Conservation (phyloP, 2,113 vertebrate genomes). For the Peromyscus californicus region DNA sequence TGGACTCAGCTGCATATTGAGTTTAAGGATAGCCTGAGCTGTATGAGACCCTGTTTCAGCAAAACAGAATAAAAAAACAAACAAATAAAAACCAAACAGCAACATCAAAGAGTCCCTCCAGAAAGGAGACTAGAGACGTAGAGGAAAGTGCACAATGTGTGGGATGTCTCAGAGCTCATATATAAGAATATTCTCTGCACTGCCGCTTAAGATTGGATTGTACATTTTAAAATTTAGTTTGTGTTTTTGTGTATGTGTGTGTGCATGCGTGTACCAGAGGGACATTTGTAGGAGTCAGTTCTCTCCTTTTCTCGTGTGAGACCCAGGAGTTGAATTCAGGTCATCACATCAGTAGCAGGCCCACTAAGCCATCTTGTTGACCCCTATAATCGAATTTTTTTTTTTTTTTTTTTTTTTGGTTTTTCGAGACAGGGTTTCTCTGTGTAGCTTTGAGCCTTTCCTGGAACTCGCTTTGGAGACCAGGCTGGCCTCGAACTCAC, state of each 20-base stretch:
- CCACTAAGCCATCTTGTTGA: neutral
- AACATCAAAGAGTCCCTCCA: neutral
- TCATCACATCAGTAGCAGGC: too few relatives aligned
- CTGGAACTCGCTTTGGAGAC: too few relatives aligned
- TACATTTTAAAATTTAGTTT: neutral
- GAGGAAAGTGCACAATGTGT: neutral
- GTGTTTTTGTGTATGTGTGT: neutral
- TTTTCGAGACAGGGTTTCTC: too few relatives aligned
- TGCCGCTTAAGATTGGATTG: neutral
- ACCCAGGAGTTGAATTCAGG: neutral
- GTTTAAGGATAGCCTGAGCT: neutral
- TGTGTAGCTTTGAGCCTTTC: too few relatives aligned
- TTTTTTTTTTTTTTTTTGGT: constrained; percentile 50
- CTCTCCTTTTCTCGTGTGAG: neutral
- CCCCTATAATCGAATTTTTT: neutral
- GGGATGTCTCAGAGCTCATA: neutral
- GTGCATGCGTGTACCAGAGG: neutral
- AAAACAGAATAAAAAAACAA: neutral
- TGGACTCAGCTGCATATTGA: neutral
- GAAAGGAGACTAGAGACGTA: neutral
- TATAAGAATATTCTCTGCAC: constrained; percentile 12
- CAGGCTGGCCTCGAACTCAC: too few relatives aligned
- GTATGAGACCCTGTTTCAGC: neutral
- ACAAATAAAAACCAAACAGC: neutral
- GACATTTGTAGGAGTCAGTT: neutral